These are phyloP conservation scores for Stenoptilia bipunctidactyla DNA, from an alignment of 2,888 invertebrate genomes.

Conservation along the genomic window DNA sequence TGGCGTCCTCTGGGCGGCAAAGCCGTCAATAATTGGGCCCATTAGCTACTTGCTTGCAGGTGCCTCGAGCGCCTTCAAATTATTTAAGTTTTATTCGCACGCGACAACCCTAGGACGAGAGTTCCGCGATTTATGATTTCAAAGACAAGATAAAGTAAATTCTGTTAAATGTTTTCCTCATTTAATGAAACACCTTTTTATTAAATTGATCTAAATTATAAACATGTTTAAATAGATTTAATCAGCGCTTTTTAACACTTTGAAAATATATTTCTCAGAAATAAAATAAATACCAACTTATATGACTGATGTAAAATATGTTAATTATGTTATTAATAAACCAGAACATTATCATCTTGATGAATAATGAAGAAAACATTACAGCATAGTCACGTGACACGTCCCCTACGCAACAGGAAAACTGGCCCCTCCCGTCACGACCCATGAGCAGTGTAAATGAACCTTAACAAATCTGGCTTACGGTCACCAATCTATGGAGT, in stretches of 20 bases:
- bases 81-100: conserved; percentile 24
- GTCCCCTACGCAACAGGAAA: background rate
- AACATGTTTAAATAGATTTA: too few species aligned
- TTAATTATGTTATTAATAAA: too few species aligned
- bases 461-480: background rate
- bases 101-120: background rate
- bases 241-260: too few species aligned
- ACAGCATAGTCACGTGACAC: background rate
- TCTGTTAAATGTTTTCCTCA: too few species aligned
- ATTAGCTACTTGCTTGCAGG: conserved; percentile 48
- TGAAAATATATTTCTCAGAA: too few species aligned
- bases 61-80: conserved; percentile 34
- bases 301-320: too few species aligned
- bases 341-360: too few species aligned
- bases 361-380: background rate
- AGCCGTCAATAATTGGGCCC: conserved; percentile 53
- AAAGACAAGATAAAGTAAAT: too few species aligned
- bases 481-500: background rate
- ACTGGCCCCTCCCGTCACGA: background rate
- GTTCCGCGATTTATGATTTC: background rate
- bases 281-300: too few species aligned
- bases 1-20: conserved; percentile 38
- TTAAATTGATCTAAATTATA: too few species aligned
- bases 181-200: too few species aligned
- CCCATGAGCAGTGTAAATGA: background rate